Conservation (phyloP, 2,113 vertebrate species). For the Lasiurus borealis region DNA sequence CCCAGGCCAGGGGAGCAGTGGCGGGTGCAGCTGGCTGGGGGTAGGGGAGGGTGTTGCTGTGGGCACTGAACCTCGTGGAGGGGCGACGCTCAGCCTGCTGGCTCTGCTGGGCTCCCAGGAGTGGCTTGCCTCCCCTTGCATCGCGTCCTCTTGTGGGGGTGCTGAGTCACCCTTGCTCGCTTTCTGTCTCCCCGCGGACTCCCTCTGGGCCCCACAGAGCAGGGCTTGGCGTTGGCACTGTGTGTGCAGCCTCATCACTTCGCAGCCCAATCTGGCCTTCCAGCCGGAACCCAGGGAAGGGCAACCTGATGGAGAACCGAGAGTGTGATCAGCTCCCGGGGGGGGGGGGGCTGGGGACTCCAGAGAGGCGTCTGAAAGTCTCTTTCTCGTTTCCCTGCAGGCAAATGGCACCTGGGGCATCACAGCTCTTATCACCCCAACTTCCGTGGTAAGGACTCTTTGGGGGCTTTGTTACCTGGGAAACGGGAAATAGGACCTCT, state of each 20-base stretch:
- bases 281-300: background rate
- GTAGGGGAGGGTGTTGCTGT: background rate
- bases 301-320: too few species aligned
- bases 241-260: background rate
- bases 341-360: too few species aligned
- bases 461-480: conserved; percentile 23
- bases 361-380: background rate
- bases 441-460: conserved; percentile 90
- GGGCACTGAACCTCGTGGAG: background rate
- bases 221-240: rapidly evolving
- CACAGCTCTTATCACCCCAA: conserved; percentile 90
- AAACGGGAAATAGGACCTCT: background rate
- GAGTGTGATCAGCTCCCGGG: background rate
- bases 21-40: rapidly evolving
- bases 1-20: too few species aligned
- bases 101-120: background rate
- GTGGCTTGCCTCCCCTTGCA: background rate
- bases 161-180: background rate
- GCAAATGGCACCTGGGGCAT: conserved; percentile 99
- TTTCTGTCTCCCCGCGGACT: background rate
- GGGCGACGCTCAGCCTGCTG: background rate
- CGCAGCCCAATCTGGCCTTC: too few species aligned
- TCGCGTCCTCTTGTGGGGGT: background rate
- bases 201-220: background rate
- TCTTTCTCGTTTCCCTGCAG: conserved; percentile 84